A percentile compares a stretch with the other conserved stretches of the same genome.
Conservation (phyloP, 1,140 invertebrate genomes). For the Battus philenor region DNA sequence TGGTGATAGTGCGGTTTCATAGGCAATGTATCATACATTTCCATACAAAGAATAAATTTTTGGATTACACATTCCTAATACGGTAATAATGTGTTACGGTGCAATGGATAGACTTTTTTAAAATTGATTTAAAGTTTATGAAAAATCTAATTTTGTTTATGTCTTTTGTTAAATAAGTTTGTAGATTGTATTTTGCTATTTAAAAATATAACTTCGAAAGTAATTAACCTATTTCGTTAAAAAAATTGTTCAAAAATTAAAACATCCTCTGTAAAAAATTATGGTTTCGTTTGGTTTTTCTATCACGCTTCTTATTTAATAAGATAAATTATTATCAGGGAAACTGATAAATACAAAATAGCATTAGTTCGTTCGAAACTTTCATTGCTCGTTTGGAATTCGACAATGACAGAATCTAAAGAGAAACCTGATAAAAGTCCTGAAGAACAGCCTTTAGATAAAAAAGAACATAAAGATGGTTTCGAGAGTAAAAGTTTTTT, state of each 20-base stretch:
- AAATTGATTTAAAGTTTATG: too few species aligned
- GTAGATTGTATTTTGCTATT: not conserved
- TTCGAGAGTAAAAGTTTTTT: conserved; percentile 33
- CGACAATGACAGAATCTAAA: conserved; percentile 17
- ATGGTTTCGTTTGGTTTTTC: conserved; percentile 13
- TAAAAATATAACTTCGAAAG: not conserved
- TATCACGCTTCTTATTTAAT: conserved; percentile 4
- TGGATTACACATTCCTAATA: too few species aligned
- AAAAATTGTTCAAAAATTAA: not conserved
- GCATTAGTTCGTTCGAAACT: conserved; percentile 18
- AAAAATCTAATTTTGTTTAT: not conserved
- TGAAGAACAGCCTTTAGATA: conserved; percentile 46
- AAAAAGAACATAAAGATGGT: conserved; percentile 22
- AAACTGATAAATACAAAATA: conserved; percentile 16
- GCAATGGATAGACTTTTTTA: too few species aligned
- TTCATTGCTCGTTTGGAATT: conserved; percentile 10
- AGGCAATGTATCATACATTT: too few species aligned
- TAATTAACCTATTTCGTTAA: not conserved
- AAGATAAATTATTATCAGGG: conserved; percentile 8
- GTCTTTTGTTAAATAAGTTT: not conserved
- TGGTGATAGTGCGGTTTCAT: too few species aligned
- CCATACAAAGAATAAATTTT: too few species aligned
- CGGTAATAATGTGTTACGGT: too few species aligned
- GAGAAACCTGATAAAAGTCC: conserved; percentile 15
- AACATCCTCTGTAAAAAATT: conserved; percentile 4